phyloP scores from a whole-genome alignment of 2,113 vertebrate species.

The Thymallus thymallus region DNA sequence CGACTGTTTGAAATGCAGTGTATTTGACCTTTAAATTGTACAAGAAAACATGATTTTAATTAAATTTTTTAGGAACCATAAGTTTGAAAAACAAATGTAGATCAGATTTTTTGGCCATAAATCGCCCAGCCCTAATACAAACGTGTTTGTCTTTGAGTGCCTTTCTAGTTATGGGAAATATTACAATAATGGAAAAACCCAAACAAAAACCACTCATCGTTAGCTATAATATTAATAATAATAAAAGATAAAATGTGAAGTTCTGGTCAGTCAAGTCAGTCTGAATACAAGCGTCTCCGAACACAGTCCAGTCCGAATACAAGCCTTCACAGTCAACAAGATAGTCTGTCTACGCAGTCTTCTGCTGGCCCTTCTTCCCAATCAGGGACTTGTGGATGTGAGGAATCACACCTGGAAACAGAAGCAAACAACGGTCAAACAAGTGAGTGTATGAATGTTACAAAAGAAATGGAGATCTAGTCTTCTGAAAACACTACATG shows the following conservation, averaged over 20 bases:
- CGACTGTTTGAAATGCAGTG: too few relatives aligned
- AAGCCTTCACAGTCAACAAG: constrained; percentile 54
- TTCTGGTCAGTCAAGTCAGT: constrained; percentile 64
- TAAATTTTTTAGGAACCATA: too few relatives aligned
- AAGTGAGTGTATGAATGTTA: neutral
- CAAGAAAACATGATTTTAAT: too few relatives aligned
- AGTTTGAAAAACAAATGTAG: too few relatives aligned
- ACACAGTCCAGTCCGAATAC: constrained; percentile 57
- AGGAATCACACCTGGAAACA: constrained; percentile 88
- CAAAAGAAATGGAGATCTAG: too few relatives aligned
- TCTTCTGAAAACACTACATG: too few relatives aligned
- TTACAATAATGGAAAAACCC: constrained; percentile 69
- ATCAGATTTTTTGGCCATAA: too few relatives aligned
- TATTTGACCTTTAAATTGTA: too few relatives aligned
- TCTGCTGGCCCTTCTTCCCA: constrained; percentile 98
- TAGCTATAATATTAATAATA: constrained; percentile 76
- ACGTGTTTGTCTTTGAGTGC: constrained; percentile 67
- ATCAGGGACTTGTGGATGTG: constrained; percentile 99
- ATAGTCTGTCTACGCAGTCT: constrained; percentile 82
- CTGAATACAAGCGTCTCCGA: constrained; percentile 62
- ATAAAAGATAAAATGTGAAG: constrained; percentile 67
- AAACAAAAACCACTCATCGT: constrained; percentile 71
- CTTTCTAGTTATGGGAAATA: constrained; percentile 70
- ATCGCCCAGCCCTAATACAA: too few relatives aligned
- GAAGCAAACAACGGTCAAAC: neutral